A percentile compares a stretch with the other conserved stretches of the same genome.
phyloP scores from a whole-genome alignment of 2,113 vertebrate genomes.

The Sterrhoptilus dennistouni region DNA sequence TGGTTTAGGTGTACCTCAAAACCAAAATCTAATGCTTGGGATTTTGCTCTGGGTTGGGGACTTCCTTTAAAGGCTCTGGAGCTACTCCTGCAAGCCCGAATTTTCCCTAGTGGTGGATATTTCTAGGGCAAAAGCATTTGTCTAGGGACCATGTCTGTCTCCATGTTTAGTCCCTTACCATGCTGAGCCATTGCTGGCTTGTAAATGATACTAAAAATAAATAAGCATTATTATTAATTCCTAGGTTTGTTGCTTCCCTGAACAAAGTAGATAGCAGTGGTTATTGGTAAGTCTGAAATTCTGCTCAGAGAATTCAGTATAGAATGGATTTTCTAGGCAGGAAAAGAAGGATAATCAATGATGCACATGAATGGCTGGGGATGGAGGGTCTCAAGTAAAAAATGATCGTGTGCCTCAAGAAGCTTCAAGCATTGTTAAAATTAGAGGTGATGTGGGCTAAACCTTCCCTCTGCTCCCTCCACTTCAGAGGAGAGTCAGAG shows the following conservation, averaged over 20 bases:
- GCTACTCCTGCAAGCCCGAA: not conserved
- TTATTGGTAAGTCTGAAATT: not conserved
- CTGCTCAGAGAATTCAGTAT: not conserved
- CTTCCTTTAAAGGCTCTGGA: not conserved
- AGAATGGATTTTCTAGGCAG: not conserved
- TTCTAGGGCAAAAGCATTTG: not conserved
- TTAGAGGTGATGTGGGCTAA: not conserved
- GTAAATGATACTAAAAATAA: conserved; percentile 28
- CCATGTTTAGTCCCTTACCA: not conserved
- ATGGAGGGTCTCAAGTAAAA: not conserved
- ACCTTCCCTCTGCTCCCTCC: not conserved
- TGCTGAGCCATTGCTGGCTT: not conserved
- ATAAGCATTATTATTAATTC: not conserved
- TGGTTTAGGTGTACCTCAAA: not conserved
- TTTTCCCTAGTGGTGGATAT: not conserved
- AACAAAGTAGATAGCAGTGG: not conserved
- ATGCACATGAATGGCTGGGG: not conserved
- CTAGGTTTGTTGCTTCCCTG: not conserved
- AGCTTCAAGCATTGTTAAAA: not conserved
- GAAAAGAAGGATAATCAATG: not conserved
- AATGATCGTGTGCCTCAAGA: not conserved
- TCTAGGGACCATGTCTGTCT: not conserved
- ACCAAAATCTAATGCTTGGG: not conserved
- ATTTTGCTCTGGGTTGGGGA: not conserved
- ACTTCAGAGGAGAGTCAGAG: not conserved